Conservation (phyloP, 2,797 vertebrate genomes). For the Dendrocincla fuliginosa region DNA sequence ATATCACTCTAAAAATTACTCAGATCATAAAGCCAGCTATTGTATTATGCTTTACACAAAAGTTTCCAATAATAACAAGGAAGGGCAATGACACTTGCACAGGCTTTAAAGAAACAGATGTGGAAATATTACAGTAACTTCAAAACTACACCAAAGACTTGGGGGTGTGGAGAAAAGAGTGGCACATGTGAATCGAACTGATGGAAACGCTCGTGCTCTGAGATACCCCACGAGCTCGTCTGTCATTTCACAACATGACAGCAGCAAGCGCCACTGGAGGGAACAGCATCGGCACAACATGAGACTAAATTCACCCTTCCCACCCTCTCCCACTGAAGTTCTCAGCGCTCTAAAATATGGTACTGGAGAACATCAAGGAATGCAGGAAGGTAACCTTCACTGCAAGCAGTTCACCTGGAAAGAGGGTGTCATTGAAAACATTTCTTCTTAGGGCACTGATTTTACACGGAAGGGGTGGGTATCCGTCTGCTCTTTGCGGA, state of each 20-base stretch:
- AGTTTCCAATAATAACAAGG: background rate
- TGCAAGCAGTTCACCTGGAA: background rate
- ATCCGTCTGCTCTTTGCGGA: background rate
- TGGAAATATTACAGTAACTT: background rate
- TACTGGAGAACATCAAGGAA: background rate
- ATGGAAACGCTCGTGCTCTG: background rate
- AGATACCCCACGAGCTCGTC: background rate
- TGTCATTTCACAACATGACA: background rate
- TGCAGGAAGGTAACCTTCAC: background rate
- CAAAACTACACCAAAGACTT: background rate
- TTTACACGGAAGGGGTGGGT: background rate
- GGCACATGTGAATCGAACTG: background rate
- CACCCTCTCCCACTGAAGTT: background rate
- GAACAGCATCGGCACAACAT: background rate
- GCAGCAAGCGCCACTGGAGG: background rate
- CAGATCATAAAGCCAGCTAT: background rate
- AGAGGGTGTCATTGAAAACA: background rate
- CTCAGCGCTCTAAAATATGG: background rate
- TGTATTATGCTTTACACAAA: background rate
- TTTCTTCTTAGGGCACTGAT: background rate
- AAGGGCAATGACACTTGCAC: background rate
- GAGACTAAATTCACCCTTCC: background rate
- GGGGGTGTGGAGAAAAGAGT: background rate
- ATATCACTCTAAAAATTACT: background rate
- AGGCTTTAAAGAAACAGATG: background rate